Percentiles rank a stretch among this genome's conserved stretches.
These are phyloP conservation scores for Plectrocnemia conspersa DNA, from an alignment of 1,140 invertebrate genomes.

Conservation along the genomic window DNA sequence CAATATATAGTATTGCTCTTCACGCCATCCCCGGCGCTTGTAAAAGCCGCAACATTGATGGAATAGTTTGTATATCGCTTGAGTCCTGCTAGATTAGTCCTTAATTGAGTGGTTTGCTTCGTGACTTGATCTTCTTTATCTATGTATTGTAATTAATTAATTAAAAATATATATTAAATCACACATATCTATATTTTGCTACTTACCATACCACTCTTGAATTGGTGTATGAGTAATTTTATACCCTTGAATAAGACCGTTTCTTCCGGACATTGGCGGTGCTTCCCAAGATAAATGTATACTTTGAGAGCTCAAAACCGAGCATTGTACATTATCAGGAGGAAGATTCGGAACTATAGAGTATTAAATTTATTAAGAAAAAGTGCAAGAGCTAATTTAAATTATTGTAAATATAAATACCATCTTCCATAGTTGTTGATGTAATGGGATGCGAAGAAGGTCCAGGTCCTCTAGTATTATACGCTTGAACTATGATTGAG, in stretches of 20 bases:
- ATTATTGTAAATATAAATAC: slow-evolving; percentile 46
- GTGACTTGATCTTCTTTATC: slow-evolving; percentile 58
- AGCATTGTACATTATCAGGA: slow-evolving; percentile 72
- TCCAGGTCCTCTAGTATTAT: slow-evolving; percentile 85
- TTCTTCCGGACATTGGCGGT: slow-evolving; percentile 71
- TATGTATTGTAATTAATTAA: slow-evolving; percentile 33
- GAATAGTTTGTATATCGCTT: slow-evolving; percentile 92
- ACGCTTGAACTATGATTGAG: slow-evolving; percentile 85
- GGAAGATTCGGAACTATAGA: slow-evolving; percentile 70
- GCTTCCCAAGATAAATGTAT: slow-evolving; percentile 84
- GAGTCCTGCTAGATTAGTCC: slow-evolving; percentile 62
- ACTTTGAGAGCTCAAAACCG: slow-evolving; percentile 73
- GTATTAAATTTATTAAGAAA: not conserved
- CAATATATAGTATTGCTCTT: slow-evolving; percentile 78
- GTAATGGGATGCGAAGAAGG: slow-evolving; percentile 78
- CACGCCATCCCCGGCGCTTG: slow-evolving; percentile 82
- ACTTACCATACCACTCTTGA: slow-evolving; percentile 66
- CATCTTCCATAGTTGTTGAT: slow-evolving; percentile 82
- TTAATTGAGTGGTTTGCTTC: slow-evolving; percentile 64
- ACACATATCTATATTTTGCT: slow-evolving; percentile 2
- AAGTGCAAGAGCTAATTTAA: not conserved
- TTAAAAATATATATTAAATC: slow-evolving; percentile 3
- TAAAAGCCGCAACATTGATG: slow-evolving; percentile 81
- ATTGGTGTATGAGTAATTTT: slow-evolving; percentile 74
- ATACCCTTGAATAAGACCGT: slow-evolving; percentile 85